These are phyloP conservation scores for Coregonus ussuriensis DNA, from an alignment of 2,797 vertebrate genomes.

Conservation along the genomic window DNA sequence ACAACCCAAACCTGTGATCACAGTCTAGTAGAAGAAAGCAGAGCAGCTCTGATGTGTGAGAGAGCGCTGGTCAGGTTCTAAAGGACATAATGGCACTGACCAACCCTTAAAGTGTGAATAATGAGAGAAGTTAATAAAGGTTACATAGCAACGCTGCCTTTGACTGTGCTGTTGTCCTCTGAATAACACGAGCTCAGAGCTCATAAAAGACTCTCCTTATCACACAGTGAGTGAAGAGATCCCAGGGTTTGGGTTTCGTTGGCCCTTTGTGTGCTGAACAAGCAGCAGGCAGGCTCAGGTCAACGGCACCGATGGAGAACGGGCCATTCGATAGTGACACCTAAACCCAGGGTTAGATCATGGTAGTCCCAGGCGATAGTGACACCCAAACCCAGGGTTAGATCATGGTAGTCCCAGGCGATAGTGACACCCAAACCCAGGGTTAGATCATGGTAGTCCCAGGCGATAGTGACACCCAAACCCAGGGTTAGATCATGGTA, in stretches of 20 bases:
- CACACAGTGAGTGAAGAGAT: slow-evolving; percentile 11
- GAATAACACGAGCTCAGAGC: background rate
- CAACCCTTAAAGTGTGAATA: background rate
- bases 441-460: no score
- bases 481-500: no score
- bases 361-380: background rate
- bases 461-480: no score
- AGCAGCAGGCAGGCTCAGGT: background rate
- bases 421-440: no score
- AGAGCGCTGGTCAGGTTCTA: background rate
- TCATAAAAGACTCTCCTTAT: background rate
- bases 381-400: no score
- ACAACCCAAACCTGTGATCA: background rate
- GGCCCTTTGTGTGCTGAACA: slow-evolving; percentile 18
- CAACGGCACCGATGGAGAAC: slow-evolving; percentile 3
- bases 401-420: no score
- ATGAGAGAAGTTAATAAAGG: background rate
- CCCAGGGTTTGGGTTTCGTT: slow-evolving; percentile 5
- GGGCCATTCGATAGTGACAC: slow-evolving; percentile 16
- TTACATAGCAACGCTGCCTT: background rate
- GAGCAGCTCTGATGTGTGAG: background rate
- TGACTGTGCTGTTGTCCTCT: background rate
- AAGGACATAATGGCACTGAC: no score
- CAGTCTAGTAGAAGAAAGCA: background rate
- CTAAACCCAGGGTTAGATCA: slow-evolving; percentile 11